A percentile compares a stretch with the other conserved stretches of the same genome.
Evolutionary conservation across 2,888 invertebrate species (phyloP).

Genomic region (Andricus curvator): DNA sequence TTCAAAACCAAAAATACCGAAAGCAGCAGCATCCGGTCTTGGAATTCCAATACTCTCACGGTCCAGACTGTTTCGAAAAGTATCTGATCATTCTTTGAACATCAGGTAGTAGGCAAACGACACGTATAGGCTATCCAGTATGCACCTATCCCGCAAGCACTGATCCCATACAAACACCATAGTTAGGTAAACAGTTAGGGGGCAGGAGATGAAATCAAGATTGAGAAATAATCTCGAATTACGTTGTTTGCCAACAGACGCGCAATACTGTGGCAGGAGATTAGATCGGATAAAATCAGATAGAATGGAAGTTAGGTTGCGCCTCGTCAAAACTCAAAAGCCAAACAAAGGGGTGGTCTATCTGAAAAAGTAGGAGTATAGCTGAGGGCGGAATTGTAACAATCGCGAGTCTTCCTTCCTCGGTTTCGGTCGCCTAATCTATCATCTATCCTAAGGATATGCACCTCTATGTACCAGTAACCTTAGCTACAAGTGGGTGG

Average conservation of each 20-base stretch:
- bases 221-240: constrained; percentile 65
- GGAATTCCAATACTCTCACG: constrained; percentile 23
- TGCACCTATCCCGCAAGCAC: constrained; percentile 22
- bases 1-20: neutral
- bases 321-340: constrained; percentile 37
- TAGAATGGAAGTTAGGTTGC: constrained; percentile 33
- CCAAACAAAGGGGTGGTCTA: constrained; percentile 32
- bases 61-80: constrained; percentile 37
- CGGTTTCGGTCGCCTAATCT: constrained; percentile 27
- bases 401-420: constrained; percentile 30
- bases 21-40: constrained; percentile 25
- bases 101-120: constrained; percentile 38
- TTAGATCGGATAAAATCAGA: constrained; percentile 39
- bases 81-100: constrained; percentile 39
- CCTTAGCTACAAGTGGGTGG: constrained; percentile 25
- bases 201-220: constrained; percentile 56
- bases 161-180: constrained; percentile 18
- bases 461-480: neutral
- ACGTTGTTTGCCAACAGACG: constrained; percentile 71
- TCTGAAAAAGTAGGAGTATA: neutral
- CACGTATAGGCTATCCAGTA: constrained; percentile 14
- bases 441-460: constrained; percentile 26
- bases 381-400: constrained; percentile 35
- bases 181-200: constrained; percentile 39
- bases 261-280: constrained; percentile 36